These are phyloP conservation scores for Otolemur garnettii DNA, from an alignment of 2,113 vertebrate genomes.

Conservation along the genomic window DNA sequence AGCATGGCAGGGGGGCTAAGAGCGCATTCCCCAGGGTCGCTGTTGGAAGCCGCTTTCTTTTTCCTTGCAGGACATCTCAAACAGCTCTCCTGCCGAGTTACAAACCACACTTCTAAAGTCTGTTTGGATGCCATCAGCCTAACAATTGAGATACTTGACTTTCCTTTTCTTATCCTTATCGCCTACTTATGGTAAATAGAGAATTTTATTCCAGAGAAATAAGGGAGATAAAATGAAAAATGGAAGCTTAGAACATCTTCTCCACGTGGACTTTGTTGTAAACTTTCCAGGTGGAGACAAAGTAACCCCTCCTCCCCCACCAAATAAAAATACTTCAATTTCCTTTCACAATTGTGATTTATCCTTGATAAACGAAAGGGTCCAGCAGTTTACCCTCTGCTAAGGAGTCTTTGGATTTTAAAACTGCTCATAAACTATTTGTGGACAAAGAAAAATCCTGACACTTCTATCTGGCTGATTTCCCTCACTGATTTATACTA, in stretches of 20 bases:
- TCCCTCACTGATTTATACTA: not conserved
- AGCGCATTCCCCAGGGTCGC: slow-evolving; percentile 95
- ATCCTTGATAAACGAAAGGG: slow-evolving; percentile 16
- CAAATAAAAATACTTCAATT: not conserved
- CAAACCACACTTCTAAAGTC: slow-evolving; percentile 78
- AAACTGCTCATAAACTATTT: not conserved
- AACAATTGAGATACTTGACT: slow-evolving; percentile 73
- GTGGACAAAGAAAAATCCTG: slow-evolving; percentile 40
- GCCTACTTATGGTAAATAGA: not conserved
- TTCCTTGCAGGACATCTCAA: slow-evolving; percentile 88
- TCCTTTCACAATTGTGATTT: slow-evolving; percentile 22
- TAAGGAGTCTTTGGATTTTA: slow-evolving; percentile 4
- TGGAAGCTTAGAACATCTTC: not conserved
- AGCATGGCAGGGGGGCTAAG: slow-evolving; percentile 90
- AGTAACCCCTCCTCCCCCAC: not conserved
- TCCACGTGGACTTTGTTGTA: not conserved
- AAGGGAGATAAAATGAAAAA: slow-evolving; percentile 5
- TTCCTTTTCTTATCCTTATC: slow-evolving; percentile 37
- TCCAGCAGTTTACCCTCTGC: not conserved
- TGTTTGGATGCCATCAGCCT: slow-evolving; percentile 56
- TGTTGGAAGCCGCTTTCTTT: slow-evolving; percentile 93
- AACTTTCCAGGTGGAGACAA: not conserved
- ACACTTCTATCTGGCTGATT: not conserved
- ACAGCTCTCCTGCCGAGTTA: slow-evolving; percentile 82
- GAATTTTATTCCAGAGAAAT: not conserved